Percentiles rank a stretch among this genome's conserved stretches.
These are phyloP conservation scores for Diplolepis rosae DNA, from an alignment of 2,888 invertebrate genomes.

Conservation along the genomic window DNA sequence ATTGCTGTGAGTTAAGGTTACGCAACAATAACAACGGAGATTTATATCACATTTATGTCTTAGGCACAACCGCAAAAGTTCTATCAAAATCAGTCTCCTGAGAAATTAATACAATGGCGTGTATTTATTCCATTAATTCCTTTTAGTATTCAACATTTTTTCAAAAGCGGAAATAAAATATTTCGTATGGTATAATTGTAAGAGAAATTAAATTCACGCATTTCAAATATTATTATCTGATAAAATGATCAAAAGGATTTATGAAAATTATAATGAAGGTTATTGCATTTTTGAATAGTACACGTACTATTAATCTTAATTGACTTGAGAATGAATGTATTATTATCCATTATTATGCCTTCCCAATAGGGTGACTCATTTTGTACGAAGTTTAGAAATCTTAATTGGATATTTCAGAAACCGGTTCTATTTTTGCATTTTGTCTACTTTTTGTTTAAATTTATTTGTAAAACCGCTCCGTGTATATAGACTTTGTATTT, in stretches of 20 bases:
- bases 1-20: slow-evolving; percentile 13
- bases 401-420: no score
- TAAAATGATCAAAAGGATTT: neutral
- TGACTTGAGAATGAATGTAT: neutral
- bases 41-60: slow-evolving; percentile 23
- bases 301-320: neutral
- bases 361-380: no score
- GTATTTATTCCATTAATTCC: neutral
- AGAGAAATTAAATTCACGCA: slow-evolving; percentile 13
- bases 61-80: neutral
- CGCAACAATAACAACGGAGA: neutral
- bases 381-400: no score
- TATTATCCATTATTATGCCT: neutral
- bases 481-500: no score
- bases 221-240: neutral
- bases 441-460: no score
- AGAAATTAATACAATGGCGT: neutral
- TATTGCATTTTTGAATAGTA: neutral
- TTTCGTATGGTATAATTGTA: neutral
- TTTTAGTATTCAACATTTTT: slow-evolving; percentile 3
- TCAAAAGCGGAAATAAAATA: neutral
- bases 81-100: slow-evolving; percentile 16
- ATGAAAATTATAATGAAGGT: neutral
- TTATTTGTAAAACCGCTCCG: no score
- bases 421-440: no score